Conservation (phyloP, 2,888 invertebrate species). For the Drymonia ruficornis region DNA sequence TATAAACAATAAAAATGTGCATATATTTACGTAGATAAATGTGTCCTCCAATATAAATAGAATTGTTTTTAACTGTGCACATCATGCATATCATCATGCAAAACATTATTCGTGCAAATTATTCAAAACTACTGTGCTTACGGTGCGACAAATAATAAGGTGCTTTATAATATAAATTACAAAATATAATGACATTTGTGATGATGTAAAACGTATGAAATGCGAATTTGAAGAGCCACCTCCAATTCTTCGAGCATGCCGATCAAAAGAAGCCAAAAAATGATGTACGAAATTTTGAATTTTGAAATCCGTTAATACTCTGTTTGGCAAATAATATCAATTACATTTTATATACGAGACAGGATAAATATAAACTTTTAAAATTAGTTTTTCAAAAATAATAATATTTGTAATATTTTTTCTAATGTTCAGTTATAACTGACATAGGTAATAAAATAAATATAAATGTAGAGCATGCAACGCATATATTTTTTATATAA, state of each 20-base stretch:
- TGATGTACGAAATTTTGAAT: conserved; percentile 70
- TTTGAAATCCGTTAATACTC: conserved; percentile 73
- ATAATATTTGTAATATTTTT: neutral
- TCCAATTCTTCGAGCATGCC: conserved; percentile 79
- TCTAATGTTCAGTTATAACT: too few relatives aligned
- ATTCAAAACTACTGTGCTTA: conserved; percentile 29
- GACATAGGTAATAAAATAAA: too few relatives aligned
- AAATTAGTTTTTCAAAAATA: conserved; percentile 3
- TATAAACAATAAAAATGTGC: conserved; percentile 2
- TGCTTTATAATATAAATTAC: conserved; percentile 15
- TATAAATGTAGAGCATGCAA: neutral
- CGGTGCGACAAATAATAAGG: conserved; percentile 31
- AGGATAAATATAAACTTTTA: conserved; percentile 7
- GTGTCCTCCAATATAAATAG: conserved; percentile 12
- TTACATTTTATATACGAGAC: conserved; percentile 1
- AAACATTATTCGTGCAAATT: conserved; percentile 41
- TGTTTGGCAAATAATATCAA: conserved; percentile 62
- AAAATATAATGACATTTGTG: conserved; percentile 11
- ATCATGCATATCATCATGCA: conserved; percentile 47
- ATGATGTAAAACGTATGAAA: conserved; percentile 18
- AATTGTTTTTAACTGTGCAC: conserved; percentile 23
- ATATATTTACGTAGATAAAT: conserved; percentile 5
- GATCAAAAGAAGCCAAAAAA: conserved; percentile 68
- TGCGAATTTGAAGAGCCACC: conserved; percentile 59
- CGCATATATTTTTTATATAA: neutral